Base-by-base conservation (phyloP, 2,888 invertebrate genomes). In the Parnassius mnemosyne region DNA sequence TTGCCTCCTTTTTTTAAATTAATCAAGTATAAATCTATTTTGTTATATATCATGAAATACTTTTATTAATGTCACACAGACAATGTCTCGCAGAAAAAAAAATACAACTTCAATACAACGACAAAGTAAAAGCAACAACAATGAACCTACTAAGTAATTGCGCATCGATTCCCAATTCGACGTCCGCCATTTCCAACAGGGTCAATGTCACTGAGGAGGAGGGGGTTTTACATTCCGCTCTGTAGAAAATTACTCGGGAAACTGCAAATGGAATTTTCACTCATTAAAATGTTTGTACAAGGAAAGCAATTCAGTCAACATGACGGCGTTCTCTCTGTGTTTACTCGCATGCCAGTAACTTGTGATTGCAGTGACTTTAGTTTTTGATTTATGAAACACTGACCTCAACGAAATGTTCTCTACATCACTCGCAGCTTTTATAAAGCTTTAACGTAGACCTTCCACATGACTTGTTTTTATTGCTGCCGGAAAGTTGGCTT, bases 201-300 rank as follows among this genome's bases (percentile, higher is more conserved):
- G 63, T 63, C 63, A 63, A 63, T 63, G 63, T 63, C 63, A 60
- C 20, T 12, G 12, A 44, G 13, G 43, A 12, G n/a, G 12, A 44
- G 44, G 46, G 43, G 42, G 51, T 54, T 13, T 13, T 10, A 50
- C 34, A 43, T 57, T 51, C 47, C 51, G 47, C 44, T 25, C 56
- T 47, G 25, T 56, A 58, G 59, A 60, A 56, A 56, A 60, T 63
- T 57, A 55, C 58, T 55, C 20, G 64, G 52, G 60, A 64, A 64
- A 60, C 54, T 56, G 42, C 46, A 44, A 53, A 49, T 47, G 60
- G 63, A 61, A 65, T 56, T 62, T 65, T 60, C 49, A 60, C 57
- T 58, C 65, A 65, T 69, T 66, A 64, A 67, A 66, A 65, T 66
- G 57, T 64, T 65, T 64, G 61, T 59, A 13, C 60, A 56, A 49